A percentile compares a stretch with the other conserved stretches of the same genome.
Conservation (phyloP, 2,888 invertebrate species). For the Euzophera pinguis region DNA sequence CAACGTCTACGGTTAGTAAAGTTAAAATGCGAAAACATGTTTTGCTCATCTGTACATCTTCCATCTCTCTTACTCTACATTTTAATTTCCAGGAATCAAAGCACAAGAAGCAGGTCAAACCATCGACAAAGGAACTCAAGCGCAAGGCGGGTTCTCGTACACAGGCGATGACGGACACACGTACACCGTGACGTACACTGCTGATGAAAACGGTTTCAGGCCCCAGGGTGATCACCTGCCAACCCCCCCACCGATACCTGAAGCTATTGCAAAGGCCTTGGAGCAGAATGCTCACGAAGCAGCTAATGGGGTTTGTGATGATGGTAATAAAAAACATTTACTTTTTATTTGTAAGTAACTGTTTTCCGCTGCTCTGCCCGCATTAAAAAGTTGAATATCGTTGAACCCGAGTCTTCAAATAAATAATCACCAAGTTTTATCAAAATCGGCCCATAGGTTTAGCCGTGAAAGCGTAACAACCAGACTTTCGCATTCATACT, state of each 20-base stretch:
- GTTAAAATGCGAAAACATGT: no score
- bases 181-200: conserved; percentile 75
- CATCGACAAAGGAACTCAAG: conserved; percentile 49
- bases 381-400: no score
- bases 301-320: conserved; percentile 70
- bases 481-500: no score
- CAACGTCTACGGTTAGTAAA: no score
- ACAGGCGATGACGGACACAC: conserved; percentile 78
- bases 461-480: no score
- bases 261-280: conserved; percentile 70
- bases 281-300: conserved; percentile 72
- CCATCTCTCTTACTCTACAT: no score
- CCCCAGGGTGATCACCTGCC: conserved; percentile 79
- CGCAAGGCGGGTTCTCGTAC: conserved; percentile 79
- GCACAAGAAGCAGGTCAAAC: conserved; percentile 66
- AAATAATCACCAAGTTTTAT: no score
- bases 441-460: no score
- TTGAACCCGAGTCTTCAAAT: no score
- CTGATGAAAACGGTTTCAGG: conserved; percentile 80
- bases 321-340: conserved; percentile 45
- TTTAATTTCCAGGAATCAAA: conserved; percentile 64
- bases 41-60: no score
- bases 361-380: no score
- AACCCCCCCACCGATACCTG: conserved; percentile 79
- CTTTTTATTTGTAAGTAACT: no score